Percentiles rank a stretch among this genome's conserved stretches.
These are phyloP conservation scores for Drosophila pectinifera DNA, from an alignment of 1,140 invertebrate species.

Conservation along the genomic window DNA sequence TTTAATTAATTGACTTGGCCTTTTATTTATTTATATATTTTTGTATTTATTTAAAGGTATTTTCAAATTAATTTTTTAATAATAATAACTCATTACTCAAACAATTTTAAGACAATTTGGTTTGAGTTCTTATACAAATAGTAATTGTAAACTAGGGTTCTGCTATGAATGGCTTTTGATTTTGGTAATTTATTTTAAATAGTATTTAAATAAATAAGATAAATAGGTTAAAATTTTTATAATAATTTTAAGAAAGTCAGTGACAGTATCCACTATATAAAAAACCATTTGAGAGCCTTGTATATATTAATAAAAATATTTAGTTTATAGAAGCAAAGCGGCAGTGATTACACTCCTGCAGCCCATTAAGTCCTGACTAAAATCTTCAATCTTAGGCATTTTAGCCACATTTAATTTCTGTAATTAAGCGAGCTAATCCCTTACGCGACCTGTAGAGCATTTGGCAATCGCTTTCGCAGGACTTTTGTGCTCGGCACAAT, in stretches of 20 bases:
- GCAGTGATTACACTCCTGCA: neutral
- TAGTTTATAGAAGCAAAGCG: no score
- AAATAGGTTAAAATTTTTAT: neutral
- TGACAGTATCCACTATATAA: no score
- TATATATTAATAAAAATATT: neutral
- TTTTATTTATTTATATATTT: no score
- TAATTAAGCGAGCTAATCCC: neutral
- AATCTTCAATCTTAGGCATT: neutral
- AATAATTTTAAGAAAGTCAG: neutral
- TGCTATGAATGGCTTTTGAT: neutral
- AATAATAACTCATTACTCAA: no score
- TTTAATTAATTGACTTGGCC: no score
- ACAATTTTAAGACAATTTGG: no score
- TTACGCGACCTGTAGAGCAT: constrained; percentile 28
- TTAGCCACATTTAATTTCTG: neutral
- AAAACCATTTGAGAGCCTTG: neutral
- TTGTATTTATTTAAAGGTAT: no score
- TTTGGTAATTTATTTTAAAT: no score
- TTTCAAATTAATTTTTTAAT: no score
- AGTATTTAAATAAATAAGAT: neutral
- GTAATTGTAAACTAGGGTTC: no score
- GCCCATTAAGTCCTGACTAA: neutral
- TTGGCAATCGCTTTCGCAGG: constrained; percentile 13
- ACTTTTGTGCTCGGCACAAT: constrained; percentile 46
- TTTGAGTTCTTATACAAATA: neutral